A percentile compares a stretch with the other conserved stretches of the same genome.
Conservation (phyloP, 1,140 invertebrate genomes). For the Cotesia chilonis region DNA sequence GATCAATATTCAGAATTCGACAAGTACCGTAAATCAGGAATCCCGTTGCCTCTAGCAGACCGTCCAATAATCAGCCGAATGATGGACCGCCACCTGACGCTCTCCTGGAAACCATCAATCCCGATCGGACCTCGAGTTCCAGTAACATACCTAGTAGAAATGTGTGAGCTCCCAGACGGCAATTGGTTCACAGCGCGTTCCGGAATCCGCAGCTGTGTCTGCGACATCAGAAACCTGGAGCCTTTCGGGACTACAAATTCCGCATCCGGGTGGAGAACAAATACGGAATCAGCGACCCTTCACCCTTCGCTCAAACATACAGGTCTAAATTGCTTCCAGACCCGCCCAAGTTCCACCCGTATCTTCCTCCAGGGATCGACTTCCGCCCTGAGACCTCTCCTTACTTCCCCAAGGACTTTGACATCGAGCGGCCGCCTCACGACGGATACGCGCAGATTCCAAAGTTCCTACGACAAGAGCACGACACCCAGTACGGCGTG, state of each 20-base stretch:
- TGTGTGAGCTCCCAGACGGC: conserved; percentile 87
- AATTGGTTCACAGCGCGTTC: conserved; percentile 86
- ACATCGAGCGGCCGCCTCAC: conserved; percentile 84
- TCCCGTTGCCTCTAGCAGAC: conserved; percentile 84
- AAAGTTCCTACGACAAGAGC: conserved; percentile 83
- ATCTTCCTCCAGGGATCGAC: conserved; percentile 81
- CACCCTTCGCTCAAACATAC: conserved; percentile 84
- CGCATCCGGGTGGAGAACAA: conserved; percentile 94
- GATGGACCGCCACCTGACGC: conserved; percentile 82
- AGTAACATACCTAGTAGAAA: conserved; percentile 94
- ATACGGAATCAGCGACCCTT: conserved; percentile 96
- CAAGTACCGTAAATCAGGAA: conserved; percentile 81
- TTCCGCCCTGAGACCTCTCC: conserved; percentile 88
- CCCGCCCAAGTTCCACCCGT: conserved; percentile 80
- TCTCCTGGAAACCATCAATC: conserved; percentile 92
- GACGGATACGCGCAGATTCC: conserved; percentile 84
- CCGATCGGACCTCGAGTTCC: conserved; percentile 81
- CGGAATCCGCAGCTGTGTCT: conserved; percentile 83
- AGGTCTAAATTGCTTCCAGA: conserved; percentile 81
- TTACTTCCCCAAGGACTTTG: conserved; percentile 90
- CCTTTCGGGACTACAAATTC: conserved; percentile 92
- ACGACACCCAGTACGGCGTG: conserved; percentile 86
- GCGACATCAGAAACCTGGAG: conserved; percentile 83
- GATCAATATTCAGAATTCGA: conserved; percentile 88
- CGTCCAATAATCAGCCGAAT: conserved; percentile 88